Base-by-base conservation (phyloP, 2,797 vertebrate genomes). In the Nasua narica region DNA sequence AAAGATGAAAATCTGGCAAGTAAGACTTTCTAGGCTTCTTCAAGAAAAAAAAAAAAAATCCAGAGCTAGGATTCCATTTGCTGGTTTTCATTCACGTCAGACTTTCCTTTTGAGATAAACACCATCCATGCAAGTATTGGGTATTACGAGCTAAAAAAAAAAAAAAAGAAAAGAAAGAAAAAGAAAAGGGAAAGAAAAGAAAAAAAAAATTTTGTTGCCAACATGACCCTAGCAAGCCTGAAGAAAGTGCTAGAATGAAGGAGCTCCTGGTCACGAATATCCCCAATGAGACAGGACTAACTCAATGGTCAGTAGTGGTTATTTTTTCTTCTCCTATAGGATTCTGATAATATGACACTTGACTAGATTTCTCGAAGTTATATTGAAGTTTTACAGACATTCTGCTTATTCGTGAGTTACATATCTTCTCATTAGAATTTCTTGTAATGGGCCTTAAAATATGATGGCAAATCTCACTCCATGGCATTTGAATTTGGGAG, bases 1-100 rank as follows among this genome's bases (percentile, higher is more conserved):
- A 98, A 98, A 98, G 97, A 97, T 95, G 87, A 98, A 98, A 98
- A 98, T 98, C 97, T 98, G 98, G 97, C 97, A 98, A 97, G 83
- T 92, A 97, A 98, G 85, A 76, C 60, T 76, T 97, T 97, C 89
- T 88, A 97, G 87, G 81, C 89, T 93, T 98, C 95, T 98, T 98
- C 97, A 98, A 98, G 98, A 2, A 93, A n/a, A 81, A 83, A 79
- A 85, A 87, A 84, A 37, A 52, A 50, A 3, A 93, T 95, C 81
- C 93, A 97, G 69, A 97, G 87, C 25, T 88, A 76, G 89, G 90
- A 96, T 97, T 98, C 81, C 92, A 77, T 95, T 98, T 74, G 90
- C 95, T 97, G 93, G 69, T n/a, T 97, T 98, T 97, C 94, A 87
- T 95, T 98, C 94, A 95, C 87, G 90, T 98, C 79, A 98, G 95